Base-by-base conservation (phyloP, 2,888 invertebrate species). In the Boloria euphrosyne region DNA sequence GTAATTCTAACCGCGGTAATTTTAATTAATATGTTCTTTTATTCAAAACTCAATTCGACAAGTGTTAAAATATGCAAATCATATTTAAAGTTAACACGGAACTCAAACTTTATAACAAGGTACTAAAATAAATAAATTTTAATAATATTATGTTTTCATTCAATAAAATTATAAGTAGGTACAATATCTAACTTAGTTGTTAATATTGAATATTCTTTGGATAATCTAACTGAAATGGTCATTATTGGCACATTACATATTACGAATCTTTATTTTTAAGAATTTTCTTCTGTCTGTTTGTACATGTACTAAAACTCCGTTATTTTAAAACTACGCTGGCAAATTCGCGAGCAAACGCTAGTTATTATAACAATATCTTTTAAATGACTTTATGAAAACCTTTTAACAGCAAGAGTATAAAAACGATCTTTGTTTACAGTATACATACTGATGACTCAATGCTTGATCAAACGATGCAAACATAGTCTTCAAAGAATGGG, bases 401-500 rank as follows among this genome's bases (percentile, higher is more conserved):
- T 38, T 31, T 57, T 49, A 64, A 22, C 51, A 57, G 17, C n/a
- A 53, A 49, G 14, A n/a, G 27, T 53, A 38, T 43, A 43, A 64
- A 60, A 55, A 50, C 44, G 44, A 44, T 62, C 44, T 16, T 47
- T 57, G 59, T 67, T 66, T 65, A 65, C 57, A 54, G 6, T 16
- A 7, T 18, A 18, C 18, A 18, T 54, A 10, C 31, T 46, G 46
- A 57, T 70, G 70, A 70, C 43, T 70, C 70, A 67, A 51, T 51
- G 55, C 57, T 57, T 38, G 66, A 67, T 68, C 67, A 70, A 60
- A 61, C 67, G 59, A 50, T 44, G 17, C 51, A 27, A 59, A 62
- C 52, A 52, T 52, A 52, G 46, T 38, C 68, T 67, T 70, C 69
- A 66, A 66, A 57, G 67, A 58, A 65, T 65, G 51, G 51, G 38